A percentile compares a stretch with the other conserved stretches of the same genome.
Conservation (phyloP, 2,113 vertebrate genomes). For the Actinemys pallida region DNA sequence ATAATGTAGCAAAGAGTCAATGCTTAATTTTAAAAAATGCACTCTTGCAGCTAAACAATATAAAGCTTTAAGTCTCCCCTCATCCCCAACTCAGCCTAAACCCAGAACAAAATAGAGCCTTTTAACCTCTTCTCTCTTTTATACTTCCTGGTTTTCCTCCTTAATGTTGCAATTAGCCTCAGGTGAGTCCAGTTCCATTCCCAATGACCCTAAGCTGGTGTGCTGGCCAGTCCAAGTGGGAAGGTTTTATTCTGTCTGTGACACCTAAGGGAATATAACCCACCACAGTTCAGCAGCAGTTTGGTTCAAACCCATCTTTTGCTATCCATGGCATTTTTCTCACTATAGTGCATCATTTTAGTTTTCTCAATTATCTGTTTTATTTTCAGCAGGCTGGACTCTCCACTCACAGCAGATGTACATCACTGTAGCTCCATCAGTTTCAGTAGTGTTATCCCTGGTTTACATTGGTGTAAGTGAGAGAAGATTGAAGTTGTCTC, state of each 20-base stretch:
- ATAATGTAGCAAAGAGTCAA: not conserved
- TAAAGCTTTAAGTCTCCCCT: conserved; percentile 4
- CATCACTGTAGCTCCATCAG: not conserved
- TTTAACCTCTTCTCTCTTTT: not conserved
- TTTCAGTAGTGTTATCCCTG: not conserved
- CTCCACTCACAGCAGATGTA: not conserved
- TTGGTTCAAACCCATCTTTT: conserved; percentile 11
- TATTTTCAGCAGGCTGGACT: not conserved
- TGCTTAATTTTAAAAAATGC: not conserved
- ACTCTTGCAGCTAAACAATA: not conserved
- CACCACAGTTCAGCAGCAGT: conserved; percentile 22
- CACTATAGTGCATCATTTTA: not conserved
- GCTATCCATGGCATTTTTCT: not conserved
- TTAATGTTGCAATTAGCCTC: not conserved
- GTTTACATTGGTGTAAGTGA: not conserved
- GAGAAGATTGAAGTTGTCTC: not conserved
- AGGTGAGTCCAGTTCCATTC: not conserved
- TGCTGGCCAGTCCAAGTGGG: not conserved
- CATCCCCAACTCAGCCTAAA: not conserved
- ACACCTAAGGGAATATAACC: conserved; percentile 16
- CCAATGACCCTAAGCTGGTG: not conserved
- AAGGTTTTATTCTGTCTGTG: not conserved
- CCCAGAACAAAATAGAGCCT: not conserved
- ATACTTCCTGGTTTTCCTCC: not conserved
- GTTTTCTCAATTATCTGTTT: not conserved